Conservation (phyloP, 2,888 invertebrate genomes). For the Lepidocyrtoides sp. region DNA sequence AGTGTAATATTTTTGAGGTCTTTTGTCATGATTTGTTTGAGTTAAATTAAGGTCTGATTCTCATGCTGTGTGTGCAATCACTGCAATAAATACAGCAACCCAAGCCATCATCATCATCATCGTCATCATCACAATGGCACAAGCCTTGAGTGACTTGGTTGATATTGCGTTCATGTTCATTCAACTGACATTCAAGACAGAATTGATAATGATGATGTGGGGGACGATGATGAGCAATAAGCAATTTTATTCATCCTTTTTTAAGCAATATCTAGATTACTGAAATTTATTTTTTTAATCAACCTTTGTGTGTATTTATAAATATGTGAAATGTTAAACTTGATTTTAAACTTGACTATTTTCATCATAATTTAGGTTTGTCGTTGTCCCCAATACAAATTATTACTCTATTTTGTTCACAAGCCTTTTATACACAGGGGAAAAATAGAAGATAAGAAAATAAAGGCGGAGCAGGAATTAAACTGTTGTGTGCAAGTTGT, state of each 20-base stretch:
- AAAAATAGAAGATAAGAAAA: not conserved
- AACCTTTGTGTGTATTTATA: not conserved
- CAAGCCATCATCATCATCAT: too few relatives aligned
- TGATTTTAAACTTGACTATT: slow-evolving; percentile 16
- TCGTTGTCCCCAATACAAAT: too few relatives aligned
- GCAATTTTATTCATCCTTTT: not conserved
- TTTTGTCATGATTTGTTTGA: slow-evolving; percentile 41
- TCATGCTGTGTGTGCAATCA: slow-evolving; percentile 22
- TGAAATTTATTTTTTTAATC: not conserved
- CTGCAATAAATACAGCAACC: too few relatives aligned
- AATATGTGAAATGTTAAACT: not conserved
- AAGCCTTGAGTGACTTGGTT: slow-evolving; percentile 30
- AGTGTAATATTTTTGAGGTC: slow-evolving; percentile 54
- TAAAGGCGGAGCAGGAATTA: slow-evolving; percentile 34
- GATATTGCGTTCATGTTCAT: not conserved
- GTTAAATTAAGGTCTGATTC: slow-evolving; percentile 44
- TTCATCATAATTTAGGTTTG: not conserved
- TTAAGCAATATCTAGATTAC: not conserved
- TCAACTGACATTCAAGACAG: not conserved
- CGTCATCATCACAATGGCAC: too few relatives aligned
- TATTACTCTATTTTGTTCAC: not conserved
- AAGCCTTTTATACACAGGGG: not conserved
- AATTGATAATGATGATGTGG: not conserved
- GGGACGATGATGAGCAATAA: not conserved
- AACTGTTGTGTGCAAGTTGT: not conserved